Percentiles rank a stretch among this genome's conserved stretches.
Evolutionary conservation across 2,113 vertebrate genomes (phyloP).

Genomic region (Columba janthina): DNA sequence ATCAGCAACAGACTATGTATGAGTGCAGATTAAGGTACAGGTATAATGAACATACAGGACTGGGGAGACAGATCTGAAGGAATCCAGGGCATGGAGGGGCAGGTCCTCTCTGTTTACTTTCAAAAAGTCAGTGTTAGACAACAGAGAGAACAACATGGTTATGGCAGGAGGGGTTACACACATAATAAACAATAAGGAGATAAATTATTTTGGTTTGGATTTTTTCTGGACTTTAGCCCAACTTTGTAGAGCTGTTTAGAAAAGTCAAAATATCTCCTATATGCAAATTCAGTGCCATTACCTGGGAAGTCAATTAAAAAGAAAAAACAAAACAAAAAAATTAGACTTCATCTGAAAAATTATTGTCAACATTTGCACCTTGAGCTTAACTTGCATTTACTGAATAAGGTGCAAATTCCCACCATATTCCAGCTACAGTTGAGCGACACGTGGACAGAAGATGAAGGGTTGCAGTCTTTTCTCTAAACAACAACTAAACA

Average conservation of each 20-base stretch:
- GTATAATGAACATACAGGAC: not conserved
- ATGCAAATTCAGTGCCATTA: not conserved
- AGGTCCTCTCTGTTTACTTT: not conserved
- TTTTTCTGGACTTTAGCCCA: not conserved
- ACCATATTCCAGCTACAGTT: not conserved
- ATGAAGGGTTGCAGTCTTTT: not conserved
- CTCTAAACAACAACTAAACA: not conserved
- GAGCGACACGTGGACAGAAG: not conserved
- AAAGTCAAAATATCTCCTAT: not conserved
- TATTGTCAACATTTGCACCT: accelerated
- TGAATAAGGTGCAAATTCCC: not conserved
- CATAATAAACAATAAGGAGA: accelerated
- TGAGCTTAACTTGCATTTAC: not conserved
- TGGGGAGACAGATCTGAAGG: not conserved
- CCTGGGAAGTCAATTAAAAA: not conserved
- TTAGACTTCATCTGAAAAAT: not conserved
- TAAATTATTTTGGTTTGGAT: not conserved
- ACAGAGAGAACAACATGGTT: not conserved
- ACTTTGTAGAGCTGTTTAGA: not conserved
- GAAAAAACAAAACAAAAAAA: not conserved
- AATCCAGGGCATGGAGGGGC: accelerated
- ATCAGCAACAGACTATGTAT: accelerated
- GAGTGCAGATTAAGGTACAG: not conserved
- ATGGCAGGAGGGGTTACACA: not conserved
- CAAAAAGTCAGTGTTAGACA: not conserved